Evolutionary conservation across 2,797 vertebrate species (phyloP).

Genomic region (Cossypha niveicapilla): DNA sequence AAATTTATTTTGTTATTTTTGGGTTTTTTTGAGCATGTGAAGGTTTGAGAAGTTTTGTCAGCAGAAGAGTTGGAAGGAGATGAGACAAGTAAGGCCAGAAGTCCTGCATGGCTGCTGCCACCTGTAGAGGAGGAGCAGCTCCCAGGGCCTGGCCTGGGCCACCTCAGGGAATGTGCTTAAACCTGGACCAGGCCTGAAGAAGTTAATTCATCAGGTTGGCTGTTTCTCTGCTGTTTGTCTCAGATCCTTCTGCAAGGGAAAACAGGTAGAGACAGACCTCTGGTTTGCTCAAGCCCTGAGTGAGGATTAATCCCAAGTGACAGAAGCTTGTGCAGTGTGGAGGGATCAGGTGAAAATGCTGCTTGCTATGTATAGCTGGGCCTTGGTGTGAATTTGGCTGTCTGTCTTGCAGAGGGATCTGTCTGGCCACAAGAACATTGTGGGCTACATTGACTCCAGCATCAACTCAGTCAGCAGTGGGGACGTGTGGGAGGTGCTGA

Average conservation of each 20-base stretch:
- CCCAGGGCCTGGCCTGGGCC: neutral
- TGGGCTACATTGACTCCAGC: slow-evolving; percentile 95
- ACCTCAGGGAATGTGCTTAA: neutral
- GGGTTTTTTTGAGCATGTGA: too few relatives aligned
- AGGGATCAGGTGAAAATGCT: neutral
- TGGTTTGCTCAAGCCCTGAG: rapidly evolving
- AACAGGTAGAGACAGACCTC: neutral
- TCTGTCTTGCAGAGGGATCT: slow-evolving; percentile 84
- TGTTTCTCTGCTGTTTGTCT: neutral
- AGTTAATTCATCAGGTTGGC: neutral
- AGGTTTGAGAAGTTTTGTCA: too few relatives aligned
- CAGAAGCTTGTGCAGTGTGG: neutral
- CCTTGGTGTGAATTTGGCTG: neutral
- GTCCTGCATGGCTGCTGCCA: neutral
- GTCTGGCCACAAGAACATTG: slow-evolving; percentile 95
- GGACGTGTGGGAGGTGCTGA: slow-evolving; percentile 97
- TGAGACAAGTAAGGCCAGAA: too few relatives aligned
- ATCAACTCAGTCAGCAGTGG: slow-evolving; percentile 90
- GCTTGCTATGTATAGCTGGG: too few relatives aligned
- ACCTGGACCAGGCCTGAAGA: neutral
- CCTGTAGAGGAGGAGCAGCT: neutral
- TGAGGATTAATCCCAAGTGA: rapidly evolving
- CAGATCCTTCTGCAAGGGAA: neutral
- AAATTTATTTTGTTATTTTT: too few relatives aligned
- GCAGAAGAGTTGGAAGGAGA: too few relatives aligned